phyloP scores from a whole-genome alignment of 92 coral and sea anemone genomes.

The Muricea muricata region DNA sequence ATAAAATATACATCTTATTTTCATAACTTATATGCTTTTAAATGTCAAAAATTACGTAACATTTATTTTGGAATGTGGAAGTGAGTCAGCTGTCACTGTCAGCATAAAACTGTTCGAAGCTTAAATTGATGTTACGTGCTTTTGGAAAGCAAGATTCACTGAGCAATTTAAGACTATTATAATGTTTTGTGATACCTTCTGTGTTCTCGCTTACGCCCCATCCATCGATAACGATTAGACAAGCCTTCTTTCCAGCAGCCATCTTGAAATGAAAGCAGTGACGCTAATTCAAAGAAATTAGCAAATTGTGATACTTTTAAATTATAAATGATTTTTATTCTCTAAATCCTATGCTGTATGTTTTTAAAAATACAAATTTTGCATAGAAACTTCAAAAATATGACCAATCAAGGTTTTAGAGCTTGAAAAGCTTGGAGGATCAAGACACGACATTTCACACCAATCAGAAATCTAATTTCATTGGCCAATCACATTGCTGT shows the following conservation, averaged over 20 bases:
- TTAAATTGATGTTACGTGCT: background rate
- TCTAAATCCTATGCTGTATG: no score
- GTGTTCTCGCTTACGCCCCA: conserved; percentile 89
- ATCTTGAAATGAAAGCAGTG: background rate
- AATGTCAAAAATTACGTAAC: background rate
- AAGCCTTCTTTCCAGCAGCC: conserved; percentile 67
- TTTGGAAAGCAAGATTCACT: background rate
- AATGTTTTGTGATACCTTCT: conserved; percentile 66
- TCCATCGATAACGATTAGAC: conserved; percentile 95
- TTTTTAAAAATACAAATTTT: no score
- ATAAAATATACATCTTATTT: background rate
- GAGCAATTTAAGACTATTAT: background rate
- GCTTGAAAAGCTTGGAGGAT: conserved; percentile 35
- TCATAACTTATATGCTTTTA: background rate
- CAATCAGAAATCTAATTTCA: conserved; percentile 14
- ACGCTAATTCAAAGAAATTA: no score
- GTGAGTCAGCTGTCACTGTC: no score
- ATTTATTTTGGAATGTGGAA: no score
- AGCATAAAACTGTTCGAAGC: background rate
- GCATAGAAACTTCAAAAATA: background rate
- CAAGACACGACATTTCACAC: background rate
- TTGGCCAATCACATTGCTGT: conserved; percentile 1
- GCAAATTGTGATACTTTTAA: no score
- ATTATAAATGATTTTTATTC: no score
- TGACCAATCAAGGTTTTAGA: background rate